phyloP scores from a whole-genome alignment of 2,113 vertebrate species.

The Mirza zaza region DNA sequence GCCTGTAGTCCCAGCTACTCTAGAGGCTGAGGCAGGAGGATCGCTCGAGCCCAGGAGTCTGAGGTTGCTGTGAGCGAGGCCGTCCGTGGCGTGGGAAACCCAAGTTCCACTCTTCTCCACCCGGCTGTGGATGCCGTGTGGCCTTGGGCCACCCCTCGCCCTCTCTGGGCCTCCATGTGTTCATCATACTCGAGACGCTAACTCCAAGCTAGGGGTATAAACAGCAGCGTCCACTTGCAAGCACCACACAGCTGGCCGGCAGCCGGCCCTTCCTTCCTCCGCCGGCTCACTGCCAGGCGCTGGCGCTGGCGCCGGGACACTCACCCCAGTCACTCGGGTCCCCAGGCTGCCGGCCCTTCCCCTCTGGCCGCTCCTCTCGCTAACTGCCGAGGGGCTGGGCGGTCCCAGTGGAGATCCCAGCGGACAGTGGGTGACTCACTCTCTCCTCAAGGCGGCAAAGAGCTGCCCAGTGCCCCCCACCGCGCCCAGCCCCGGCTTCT shows the following conservation, averaged over 20 bases:
- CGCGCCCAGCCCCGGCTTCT: fast-evolving
- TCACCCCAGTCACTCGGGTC: background rate
- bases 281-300: background rate
- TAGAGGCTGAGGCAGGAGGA: too few relatives aligned
- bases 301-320: background rate
- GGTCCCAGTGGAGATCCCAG: background rate
- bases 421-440: background rate
- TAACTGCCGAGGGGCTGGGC: background rate
- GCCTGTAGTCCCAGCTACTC: too few relatives aligned
- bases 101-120: background rate
- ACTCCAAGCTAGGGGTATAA: background rate
- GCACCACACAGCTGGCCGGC: background rate
- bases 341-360: background rate
- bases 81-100: background rate
- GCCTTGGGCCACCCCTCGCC: background rate
- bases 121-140: background rate
- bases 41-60: too few relatives aligned
- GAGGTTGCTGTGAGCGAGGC: too few relatives aligned
- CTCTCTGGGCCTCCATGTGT: background rate
- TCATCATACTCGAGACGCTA: background rate
- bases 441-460: background rate
- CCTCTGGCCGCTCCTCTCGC: background rate
- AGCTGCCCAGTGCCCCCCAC: background rate
- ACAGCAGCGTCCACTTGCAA: slow-evolving; percentile 1
- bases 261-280: slow-evolving; percentile 25